phyloP scores from a whole-genome alignment of 2,888 invertebrate genomes.

The Pammene aurita region DNA sequence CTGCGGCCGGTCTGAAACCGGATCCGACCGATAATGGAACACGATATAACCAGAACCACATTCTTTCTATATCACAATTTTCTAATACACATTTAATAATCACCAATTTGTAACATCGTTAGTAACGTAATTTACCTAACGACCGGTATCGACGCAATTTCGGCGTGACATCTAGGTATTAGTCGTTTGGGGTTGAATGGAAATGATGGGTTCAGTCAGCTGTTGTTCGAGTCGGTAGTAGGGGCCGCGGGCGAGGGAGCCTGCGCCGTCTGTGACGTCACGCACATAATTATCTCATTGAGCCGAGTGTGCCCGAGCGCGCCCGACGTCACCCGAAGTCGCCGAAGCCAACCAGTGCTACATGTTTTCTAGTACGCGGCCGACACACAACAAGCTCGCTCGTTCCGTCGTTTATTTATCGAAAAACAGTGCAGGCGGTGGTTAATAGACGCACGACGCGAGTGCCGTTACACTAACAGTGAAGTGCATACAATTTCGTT shows the following conservation, averaged over 20 bases:
- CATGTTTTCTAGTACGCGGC: constrained; percentile 77
- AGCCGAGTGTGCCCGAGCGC: constrained; percentile 65
- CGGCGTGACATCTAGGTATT: neutral
- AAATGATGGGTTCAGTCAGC: constrained; percentile 28
- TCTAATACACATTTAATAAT: constrained; percentile 20
- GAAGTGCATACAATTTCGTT: constrained; percentile 64
- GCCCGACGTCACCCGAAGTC: constrained; percentile 63
- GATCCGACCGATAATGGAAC: constrained; percentile 8
- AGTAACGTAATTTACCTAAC: constrained; percentile 1
- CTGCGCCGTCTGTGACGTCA: constrained; percentile 68
- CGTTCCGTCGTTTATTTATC: constrained; percentile 56
- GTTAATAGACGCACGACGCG: constrained; percentile 29
- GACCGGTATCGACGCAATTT: neutral
- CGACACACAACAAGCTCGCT: constrained; percentile 65
- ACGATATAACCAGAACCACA: constrained; percentile 14
- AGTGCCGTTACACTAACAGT: constrained; percentile 55
- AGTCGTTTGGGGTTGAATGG: constrained; percentile 23
- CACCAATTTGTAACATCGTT: constrained; percentile 2
- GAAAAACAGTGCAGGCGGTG: constrained; percentile 46
- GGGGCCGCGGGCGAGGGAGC: constrained; percentile 52
- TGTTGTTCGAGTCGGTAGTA: constrained; percentile 40
- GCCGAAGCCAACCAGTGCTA: constrained; percentile 76
- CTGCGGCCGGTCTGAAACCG: constrained; percentile 9
- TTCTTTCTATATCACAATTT: constrained; percentile 17
- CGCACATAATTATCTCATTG: constrained; percentile 67